These are phyloP conservation scores for Toxotes jaculatrix DNA, from an alignment of 2,113 vertebrate species.

Conservation along the genomic window DNA sequence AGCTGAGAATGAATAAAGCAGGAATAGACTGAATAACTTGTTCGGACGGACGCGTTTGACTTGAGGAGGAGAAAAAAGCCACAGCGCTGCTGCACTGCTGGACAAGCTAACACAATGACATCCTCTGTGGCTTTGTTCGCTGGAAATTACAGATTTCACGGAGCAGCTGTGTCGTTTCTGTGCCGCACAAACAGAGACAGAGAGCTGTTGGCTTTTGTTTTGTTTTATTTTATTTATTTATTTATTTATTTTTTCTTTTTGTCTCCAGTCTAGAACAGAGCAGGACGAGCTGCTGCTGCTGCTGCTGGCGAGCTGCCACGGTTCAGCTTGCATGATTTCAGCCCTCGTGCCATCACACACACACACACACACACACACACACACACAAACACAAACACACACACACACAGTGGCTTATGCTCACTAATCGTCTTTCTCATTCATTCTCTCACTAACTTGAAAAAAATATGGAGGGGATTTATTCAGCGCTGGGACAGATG, in stretches of 20 bases:
- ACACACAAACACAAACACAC: conserved; percentile 35
- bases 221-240: neutral
- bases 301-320: conserved; percentile 29
- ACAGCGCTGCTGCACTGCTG: neutral
- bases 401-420: conserved; percentile 44
- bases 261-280: conserved; percentile 11
- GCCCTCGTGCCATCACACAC: conserved; percentile 10
- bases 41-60: no score
- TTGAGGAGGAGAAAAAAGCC: neutral
- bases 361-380: conserved; percentile 36
- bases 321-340: conserved; percentile 23
- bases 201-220: conserved; percentile 4
- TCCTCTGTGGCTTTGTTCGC: neutral
- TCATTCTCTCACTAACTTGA: conserved; percentile 53
- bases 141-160: neutral
- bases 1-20: neutral
- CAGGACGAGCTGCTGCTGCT: conserved; percentile 19
- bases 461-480: conserved; percentile 69
- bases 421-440: conserved; percentile 63
- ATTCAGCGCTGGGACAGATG: conserved; percentile 46
- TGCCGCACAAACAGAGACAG: neutral
- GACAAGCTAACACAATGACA: neutral
- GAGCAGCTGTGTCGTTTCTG: conserved; percentile 21
- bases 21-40: neutral
- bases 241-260: conserved; percentile 1